phyloP scores from a whole-genome alignment of 2,113 vertebrate genomes.

The Aspidoscelis tigris region DNA sequence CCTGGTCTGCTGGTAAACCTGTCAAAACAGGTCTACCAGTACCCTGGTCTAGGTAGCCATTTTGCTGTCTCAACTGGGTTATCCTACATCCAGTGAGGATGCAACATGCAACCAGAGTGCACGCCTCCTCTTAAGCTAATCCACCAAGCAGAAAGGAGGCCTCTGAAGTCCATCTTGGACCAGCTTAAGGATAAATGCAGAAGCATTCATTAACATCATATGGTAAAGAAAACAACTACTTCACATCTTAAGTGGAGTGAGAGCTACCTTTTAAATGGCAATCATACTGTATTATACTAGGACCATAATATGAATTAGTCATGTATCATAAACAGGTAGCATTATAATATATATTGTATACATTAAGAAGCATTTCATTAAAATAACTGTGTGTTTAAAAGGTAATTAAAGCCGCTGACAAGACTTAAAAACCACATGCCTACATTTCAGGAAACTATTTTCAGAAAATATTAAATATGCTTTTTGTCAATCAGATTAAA shows the following conservation, averaged over 20 bases:
- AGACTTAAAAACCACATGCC: background rate
- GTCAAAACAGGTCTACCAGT: too few relatives aligned
- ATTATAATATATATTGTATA: background rate
- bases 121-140: too few relatives aligned
- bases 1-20: too few relatives aligned
- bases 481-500: slow-evolving; percentile 3
- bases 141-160: too few relatives aligned
- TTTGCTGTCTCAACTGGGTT: too few relatives aligned
- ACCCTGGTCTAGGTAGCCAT: too few relatives aligned
- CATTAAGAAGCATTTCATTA: background rate
- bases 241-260: background rate
- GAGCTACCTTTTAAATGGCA: background rate
- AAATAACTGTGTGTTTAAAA: background rate
- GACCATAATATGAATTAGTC: background rate
- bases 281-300: background rate
- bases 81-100: too few relatives aligned
- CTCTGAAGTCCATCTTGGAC: too few relatives aligned
- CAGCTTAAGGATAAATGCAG: too few relatives aligned
- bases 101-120: too few relatives aligned
- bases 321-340: background rate
- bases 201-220: background rate
- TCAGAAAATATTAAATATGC: background rate
- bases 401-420: background rate
- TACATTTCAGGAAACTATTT: background rate
- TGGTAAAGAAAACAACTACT: background rate